phyloP scores from a whole-genome alignment of 1,140 invertebrate species.

The Caenorhabditis tropicalis region DNA sequence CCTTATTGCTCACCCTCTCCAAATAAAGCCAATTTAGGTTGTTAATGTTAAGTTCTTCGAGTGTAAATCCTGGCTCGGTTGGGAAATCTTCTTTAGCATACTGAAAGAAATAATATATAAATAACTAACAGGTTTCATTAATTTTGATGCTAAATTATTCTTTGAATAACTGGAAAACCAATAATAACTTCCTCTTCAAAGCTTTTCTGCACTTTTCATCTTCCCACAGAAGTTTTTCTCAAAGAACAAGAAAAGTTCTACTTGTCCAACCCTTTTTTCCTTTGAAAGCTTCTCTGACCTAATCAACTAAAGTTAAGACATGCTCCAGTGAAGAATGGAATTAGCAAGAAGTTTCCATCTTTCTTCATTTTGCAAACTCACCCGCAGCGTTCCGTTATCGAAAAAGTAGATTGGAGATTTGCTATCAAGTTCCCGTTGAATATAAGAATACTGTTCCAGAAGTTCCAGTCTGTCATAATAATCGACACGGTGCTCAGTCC shows the following conservation, averaged over 20 bases:
- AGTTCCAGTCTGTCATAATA: slow-evolving; percentile 37
- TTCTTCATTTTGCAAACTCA: neutral
- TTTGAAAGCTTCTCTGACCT: neutral
- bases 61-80: slow-evolving; percentile 15
- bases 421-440: neutral
- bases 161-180: neutral
- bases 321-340: neutral
- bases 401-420: slow-evolving; percentile 5
- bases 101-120: slow-evolving; percentile 27
- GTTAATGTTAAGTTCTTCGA: neutral
- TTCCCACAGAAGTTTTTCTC: neutral
- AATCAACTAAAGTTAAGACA: neutral
- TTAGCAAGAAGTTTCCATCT: neutral
- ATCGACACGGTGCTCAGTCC: slow-evolving; percentile 37
- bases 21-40: slow-evolving; percentile 32
- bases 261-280: neutral
- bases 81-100: slow-evolving; percentile 12
- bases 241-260: neutral
- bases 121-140: neutral
- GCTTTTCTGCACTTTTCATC: neutral
- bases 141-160: neutral
- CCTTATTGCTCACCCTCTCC: slow-evolving; percentile 6
- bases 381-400: slow-evolving; percentile 22
- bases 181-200: neutral
- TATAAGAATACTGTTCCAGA: slow-evolving; percentile 27